phyloP scores from a whole-genome alignment of 2,113 vertebrate genomes.

The Lophochroa leadbeateri region DNA sequence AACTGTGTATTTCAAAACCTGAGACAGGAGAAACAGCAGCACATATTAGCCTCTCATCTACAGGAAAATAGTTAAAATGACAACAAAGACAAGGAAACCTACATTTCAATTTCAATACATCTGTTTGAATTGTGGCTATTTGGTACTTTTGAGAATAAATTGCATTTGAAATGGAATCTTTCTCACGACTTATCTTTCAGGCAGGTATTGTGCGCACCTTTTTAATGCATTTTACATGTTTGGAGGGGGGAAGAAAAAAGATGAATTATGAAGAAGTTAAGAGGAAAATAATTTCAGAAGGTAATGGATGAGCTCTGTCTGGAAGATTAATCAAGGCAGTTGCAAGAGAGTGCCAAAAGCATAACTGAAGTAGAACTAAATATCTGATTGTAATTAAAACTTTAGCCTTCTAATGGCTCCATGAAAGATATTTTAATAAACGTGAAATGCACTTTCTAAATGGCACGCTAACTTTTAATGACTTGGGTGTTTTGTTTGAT shows the following conservation, averaged over 20 bases:
- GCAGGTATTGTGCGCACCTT: slow-evolving; percentile 74
- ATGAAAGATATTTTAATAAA: slow-evolving; percentile 88
- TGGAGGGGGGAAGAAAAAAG: slow-evolving; percentile 68
- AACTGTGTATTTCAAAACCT: slow-evolving; percentile 36
- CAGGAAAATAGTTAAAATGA: slow-evolving; percentile 72
- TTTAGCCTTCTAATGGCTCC: slow-evolving; percentile 85
- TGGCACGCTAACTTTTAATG: slow-evolving; percentile 87
- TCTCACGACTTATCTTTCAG: slow-evolving; percentile 76
- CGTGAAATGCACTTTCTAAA: slow-evolving; percentile 87
- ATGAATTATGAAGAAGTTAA: slow-evolving; percentile 81
- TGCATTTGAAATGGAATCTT: slow-evolving; percentile 77
- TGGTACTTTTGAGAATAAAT: slow-evolving; percentile 74
- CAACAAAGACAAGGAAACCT: slow-evolving; percentile 69
- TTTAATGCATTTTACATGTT: slow-evolving; percentile 75
- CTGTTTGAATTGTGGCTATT: slow-evolving; percentile 72
- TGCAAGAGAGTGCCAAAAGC: slow-evolving; percentile 76
- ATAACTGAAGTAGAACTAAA: slow-evolving; percentile 82
- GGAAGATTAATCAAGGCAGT: slow-evolving; percentile 83
- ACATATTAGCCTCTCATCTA: slow-evolving; percentile 56
- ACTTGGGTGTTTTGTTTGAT: slow-evolving; percentile 88
- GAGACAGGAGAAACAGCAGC: not conserved
- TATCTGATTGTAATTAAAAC: slow-evolving; percentile 89
- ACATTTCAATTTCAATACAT: slow-evolving; percentile 74
- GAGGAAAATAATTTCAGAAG: slow-evolving; percentile 84
- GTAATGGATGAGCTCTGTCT: slow-evolving; percentile 82